Evolutionary conservation across 2,888 invertebrate genomes (phyloP).

Genomic region (Lasioglossum leucozonium): DNA sequence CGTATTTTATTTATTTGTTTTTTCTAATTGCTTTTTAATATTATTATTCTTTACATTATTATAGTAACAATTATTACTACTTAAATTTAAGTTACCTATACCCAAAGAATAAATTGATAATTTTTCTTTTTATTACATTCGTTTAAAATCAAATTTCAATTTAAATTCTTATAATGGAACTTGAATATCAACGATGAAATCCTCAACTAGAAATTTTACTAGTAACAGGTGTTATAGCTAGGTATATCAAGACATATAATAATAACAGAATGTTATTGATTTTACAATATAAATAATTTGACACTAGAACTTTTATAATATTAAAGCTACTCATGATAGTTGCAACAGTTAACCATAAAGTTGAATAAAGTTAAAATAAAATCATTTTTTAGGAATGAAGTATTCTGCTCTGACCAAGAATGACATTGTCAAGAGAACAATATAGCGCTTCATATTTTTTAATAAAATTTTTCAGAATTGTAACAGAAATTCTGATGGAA

Average conservation of each 20-base stretch:
- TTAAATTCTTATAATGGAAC: background rate
- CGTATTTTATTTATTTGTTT: background rate
- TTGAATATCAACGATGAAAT: background rate
- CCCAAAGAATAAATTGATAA: background rate
- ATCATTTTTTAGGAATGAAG: background rate
- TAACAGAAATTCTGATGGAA: background rate
- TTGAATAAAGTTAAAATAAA: background rate
- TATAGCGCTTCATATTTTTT: background rate
- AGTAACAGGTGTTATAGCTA: background rate
- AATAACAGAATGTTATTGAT: background rate
- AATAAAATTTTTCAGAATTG: conserved; percentile 4
- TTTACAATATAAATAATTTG: background rate
- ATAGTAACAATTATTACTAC: conserved; percentile 4
- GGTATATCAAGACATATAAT: background rate
- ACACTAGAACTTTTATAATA: background rate
- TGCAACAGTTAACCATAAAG: background rate
- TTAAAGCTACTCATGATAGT: background rate
- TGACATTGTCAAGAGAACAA: background rate
- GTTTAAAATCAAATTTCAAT: background rate
- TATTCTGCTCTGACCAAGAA: conserved; percentile 5
- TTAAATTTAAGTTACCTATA: background rate
- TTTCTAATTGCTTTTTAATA: background rate
- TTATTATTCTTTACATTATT: background rate
- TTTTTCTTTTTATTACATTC: background rate
- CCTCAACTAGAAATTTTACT: background rate